Percentiles rank a stretch among this genome's conserved stretches.
phyloP scores from a whole-genome alignment of 2,113 vertebrate genomes.

The Thermophis baileyi region DNA sequence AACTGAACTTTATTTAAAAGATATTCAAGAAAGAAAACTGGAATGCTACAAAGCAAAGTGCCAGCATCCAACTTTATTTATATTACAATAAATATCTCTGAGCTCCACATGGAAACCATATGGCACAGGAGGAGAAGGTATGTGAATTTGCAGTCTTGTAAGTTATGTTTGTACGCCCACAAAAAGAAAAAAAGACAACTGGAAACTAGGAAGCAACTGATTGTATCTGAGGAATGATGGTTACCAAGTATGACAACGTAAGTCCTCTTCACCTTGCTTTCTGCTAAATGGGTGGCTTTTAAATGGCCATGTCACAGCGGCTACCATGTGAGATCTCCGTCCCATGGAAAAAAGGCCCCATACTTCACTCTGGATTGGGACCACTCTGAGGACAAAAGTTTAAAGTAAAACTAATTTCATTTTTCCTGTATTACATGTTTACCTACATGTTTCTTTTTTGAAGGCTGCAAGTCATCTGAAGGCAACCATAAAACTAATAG shows the following conservation, averaged over 20 bases:
- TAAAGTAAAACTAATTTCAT: constrained; percentile 1
- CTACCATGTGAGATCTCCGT: neutral
- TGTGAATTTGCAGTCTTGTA: neutral
- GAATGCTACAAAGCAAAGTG: neutral
- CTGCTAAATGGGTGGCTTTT: neutral
- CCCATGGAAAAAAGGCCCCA: neutral
- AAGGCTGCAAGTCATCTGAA: neutral
- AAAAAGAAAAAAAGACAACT: neutral
- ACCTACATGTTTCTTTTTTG: neutral
- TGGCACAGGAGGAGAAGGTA: neutral
- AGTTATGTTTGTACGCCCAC: neutral
- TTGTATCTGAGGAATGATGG: neutral
- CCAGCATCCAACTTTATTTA: neutral
- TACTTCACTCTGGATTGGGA: neutral
- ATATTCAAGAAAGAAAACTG: neutral
- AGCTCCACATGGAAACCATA: neutral
- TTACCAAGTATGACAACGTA: neutral
- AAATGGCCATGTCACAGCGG: neutral
- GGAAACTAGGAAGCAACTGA: neutral
- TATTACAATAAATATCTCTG: neutral
- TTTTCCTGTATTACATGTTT: neutral
- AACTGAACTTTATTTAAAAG: neutral
- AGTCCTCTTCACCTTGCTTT: neutral
- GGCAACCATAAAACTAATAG: neutral
- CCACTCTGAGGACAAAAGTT: neutral